Conservation (phyloP, 2,113 vertebrate species). For the Siniperca chuatsi region DNA sequence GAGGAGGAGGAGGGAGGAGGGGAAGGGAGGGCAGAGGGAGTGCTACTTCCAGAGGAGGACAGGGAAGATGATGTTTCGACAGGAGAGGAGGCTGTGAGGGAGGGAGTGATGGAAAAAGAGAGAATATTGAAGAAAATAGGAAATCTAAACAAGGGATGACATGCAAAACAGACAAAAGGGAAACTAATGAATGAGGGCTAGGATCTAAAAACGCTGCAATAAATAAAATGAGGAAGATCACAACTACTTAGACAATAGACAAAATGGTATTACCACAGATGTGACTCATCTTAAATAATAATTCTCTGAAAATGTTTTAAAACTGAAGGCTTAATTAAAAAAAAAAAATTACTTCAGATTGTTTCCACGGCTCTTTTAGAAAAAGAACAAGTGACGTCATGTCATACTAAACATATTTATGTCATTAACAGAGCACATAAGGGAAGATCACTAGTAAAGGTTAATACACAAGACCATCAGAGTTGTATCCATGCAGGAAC, state of each 20-base stretch:
- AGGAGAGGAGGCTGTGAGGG: constrained; percentile 85
- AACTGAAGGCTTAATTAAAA: constrained; percentile 55
- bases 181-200: constrained; percentile 4
- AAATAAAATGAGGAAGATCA: constrained; percentile 54
- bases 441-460: constrained; percentile 48
- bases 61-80: constrained; percentile 89
- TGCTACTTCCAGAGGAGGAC: constrained; percentile 86
- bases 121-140: constrained; percentile 82
- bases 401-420: constrained; percentile 37
- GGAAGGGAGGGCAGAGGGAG: constrained; percentile 83
- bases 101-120: constrained; percentile 70
- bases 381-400: constrained; percentile 14
- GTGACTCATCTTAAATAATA: constrained; percentile 70
- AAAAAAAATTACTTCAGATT: constrained; percentile 63
- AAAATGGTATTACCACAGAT: constrained; percentile 50
- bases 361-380: constrained; percentile 57
- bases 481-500: constrained; percentile 27
- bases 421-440: constrained; percentile 31
- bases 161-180: constrained; percentile 53
- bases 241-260: constrained; percentile 18
- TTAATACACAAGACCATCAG: constrained; percentile 60
- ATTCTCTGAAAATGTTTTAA: constrained; percentile 50
- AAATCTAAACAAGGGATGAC: constrained; percentile 53
- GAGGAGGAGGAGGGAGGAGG: constrained; percentile 82
- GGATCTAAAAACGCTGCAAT: constrained; percentile 49